Evolutionary conservation across 2,888 invertebrate genomes (phyloP), one percentile per base, ranked within the genome.

Genomic region (Petrophora chlorosata): DNA sequence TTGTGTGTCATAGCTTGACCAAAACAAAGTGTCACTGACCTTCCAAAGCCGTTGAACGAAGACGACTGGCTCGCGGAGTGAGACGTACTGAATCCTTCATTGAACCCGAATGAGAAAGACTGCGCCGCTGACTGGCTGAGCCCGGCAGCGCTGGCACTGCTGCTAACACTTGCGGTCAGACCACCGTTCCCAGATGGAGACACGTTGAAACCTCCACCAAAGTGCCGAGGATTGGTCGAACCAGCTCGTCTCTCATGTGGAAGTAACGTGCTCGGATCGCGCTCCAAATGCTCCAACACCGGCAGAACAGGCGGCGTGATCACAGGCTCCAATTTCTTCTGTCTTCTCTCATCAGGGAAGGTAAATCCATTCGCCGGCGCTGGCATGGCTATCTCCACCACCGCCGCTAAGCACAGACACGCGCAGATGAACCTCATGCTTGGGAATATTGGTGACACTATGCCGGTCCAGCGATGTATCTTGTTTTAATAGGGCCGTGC

Each of bases 261-360:
- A 17, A 86, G 65, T 43, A 90, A 53, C 3, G 91, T 91, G 45
- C 89, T 89, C 3, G 91, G 91, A 69, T 90, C 91, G 39, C 85
- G 79, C 60, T 91, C 91, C 66, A 91, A 72, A 73, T 91, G 91
- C 61, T 87, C 90, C 60, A 91, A 66, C 40, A 85, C 67, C 0
- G 91, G 91, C n/a, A 91, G 73, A 67, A 90, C 85, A 7, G 91
- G 91, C 25, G 91, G 91, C 12, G 90, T 90, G 39, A 91, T 88
- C 13, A 88, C 73, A 3, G 87, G 86, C 33, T 89, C 88, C 55
- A 88, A 43, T 50, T 85, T 88, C 50, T 73, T 82, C 15, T 82
- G 70, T 38, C 81, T 70, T 22, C 85, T 61, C 2, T 89, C 85
- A 35, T 85, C 85, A 3, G 88, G 89, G 56, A 89, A 89, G 30